phyloP scores from a whole-genome alignment of 2,113 vertebrate genomes.

The Paratilapia polleni region DNA sequence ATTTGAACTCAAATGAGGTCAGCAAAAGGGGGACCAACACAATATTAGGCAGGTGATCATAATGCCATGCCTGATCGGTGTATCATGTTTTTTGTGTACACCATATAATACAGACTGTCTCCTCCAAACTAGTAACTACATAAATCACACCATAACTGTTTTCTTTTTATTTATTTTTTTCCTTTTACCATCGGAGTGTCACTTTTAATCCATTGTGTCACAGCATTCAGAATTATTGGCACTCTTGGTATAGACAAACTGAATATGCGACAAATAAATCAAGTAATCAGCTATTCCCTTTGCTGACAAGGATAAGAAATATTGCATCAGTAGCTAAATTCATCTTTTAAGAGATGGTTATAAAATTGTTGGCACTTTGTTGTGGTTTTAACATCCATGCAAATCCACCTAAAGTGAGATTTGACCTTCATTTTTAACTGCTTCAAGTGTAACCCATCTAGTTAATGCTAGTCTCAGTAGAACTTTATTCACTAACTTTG shows the following conservation, averaged over 20 bases:
- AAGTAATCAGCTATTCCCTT: constrained; percentile 39
- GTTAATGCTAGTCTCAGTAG: background rate
- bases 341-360: constrained; percentile 17
- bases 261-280: constrained; percentile 50
- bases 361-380: constrained; percentile 72
- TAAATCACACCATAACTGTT: constrained; percentile 34
- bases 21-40: too few relatives aligned
- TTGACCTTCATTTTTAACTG: background rate
- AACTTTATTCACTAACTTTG: background rate
- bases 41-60: too few relatives aligned
- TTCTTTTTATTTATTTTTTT: constrained; percentile 51
- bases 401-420: constrained; percentile 13
- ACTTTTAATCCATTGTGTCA: constrained; percentile 38
- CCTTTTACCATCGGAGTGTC: constrained; percentile 30
- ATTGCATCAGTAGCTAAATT: constrained; percentile 27
- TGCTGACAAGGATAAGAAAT: constrained; percentile 31
- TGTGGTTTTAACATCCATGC: constrained; percentile 59
- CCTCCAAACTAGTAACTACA: background rate
- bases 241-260: constrained; percentile 42
- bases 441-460: constrained; percentile 14
- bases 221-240: constrained; percentile 63
- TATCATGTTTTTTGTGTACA: too few relatives aligned
- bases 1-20: background rate
- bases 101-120: background rate
- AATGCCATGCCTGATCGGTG: too few relatives aligned